A percentile compares a stretch with the other conserved stretches of the same genome.
Evolutionary conservation across 2,888 invertebrate genomes (phyloP).

Genomic region (Leptopilina syphax): DNA sequence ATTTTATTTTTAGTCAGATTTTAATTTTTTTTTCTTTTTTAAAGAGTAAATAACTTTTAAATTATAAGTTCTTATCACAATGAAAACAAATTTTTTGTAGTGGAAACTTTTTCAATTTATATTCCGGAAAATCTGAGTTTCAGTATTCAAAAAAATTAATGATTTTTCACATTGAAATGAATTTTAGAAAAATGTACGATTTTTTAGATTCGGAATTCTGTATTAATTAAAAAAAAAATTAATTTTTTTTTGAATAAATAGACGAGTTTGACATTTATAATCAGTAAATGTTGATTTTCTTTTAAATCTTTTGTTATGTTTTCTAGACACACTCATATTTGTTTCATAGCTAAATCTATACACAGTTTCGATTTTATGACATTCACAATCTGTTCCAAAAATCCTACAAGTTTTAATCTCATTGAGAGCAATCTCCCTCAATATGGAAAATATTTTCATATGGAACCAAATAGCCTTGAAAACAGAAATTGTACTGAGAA

Average conservation of each 20-base stretch:
- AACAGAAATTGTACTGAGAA: neutral
- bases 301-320: neutral
- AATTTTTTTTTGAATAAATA: neutral
- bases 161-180: no score
- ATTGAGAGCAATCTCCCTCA: neutral
- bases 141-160: no score
- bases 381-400: constrained; percentile 14
- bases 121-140: no score
- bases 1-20: neutral
- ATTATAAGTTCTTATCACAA: no score
- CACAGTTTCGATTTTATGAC: constrained; percentile 4
- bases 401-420: constrained; percentile 23
- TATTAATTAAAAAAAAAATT: no score
- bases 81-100: no score
- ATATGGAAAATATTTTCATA: neutral
- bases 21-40: neutral
- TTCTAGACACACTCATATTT: constrained; percentile 1
- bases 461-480: neutral
- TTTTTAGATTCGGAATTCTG: no score
- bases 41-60: neutral
- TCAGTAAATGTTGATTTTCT: neutral
- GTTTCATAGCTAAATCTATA: neutral
- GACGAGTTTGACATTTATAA: neutral
- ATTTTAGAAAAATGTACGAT: no score
- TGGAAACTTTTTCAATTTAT: no score